Conservation (phyloP, 2,888 invertebrate species). For the Drosophila ustulata region DNA sequence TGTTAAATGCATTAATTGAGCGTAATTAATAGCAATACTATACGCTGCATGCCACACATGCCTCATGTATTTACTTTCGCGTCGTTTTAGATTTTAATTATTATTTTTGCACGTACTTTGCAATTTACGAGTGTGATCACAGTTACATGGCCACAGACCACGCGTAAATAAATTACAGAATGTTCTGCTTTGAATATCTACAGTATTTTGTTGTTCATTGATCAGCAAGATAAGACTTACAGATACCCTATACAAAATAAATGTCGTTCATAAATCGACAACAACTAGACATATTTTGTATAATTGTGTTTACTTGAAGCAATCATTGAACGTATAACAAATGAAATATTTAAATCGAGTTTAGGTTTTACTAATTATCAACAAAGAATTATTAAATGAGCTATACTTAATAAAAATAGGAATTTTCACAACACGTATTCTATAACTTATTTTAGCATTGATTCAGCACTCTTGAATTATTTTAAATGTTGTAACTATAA, state of each 20-base stretch:
- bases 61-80: background rate
- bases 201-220: background rate
- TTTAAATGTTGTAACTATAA: too few relatives aligned
- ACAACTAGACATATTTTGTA: too few relatives aligned
- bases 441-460: too few relatives aligned
- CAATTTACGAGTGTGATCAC: background rate
- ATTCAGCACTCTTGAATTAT: too few relatives aligned
- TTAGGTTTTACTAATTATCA: too few relatives aligned
- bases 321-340: too few relatives aligned
- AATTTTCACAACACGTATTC: too few relatives aligned
- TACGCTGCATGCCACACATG: constrained; percentile 13
- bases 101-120: background rate
- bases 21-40: constrained; percentile 57
- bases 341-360: too few relatives aligned
- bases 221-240: background rate
- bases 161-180: background rate
- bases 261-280: too few relatives aligned
- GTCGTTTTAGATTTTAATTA: background rate
- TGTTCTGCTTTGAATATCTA: background rate
- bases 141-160: background rate
- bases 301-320: too few relatives aligned
- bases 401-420: too few relatives aligned
- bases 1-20: constrained; percentile 57
- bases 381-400: too few relatives aligned
- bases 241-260: background rate